phyloP scores from a whole-genome alignment of 2,113 vertebrate species.

The Heptranchias perlo region DNA sequence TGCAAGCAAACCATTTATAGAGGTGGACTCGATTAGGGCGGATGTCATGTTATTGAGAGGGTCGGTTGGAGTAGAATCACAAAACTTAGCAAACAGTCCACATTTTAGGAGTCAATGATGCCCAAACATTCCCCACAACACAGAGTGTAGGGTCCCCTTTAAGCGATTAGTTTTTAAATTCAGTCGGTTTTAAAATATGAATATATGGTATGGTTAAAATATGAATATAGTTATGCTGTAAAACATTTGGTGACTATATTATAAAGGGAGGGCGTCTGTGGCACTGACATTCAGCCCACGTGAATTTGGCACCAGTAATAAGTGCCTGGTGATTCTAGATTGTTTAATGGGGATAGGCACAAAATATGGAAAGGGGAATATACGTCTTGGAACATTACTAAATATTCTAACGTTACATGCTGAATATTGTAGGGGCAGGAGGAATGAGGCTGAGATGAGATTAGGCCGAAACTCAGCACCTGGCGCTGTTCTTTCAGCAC shows the following conservation, averaged over 20 bases:
- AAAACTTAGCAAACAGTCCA: not conserved
- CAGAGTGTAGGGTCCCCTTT: not conserved
- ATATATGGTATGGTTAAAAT: too few species aligned
- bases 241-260: not conserved
- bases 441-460: not conserved
- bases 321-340: not conserved
- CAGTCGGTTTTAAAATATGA: not conserved
- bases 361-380: not conserved
- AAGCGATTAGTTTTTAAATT: not conserved
- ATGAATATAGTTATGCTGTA: not conserved
- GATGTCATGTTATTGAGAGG: not conserved
- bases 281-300: not conserved
- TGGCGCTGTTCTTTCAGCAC: constrained; percentile 69
- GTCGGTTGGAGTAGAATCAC: not conserved
- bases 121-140: not conserved
- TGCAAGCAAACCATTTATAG: not conserved
- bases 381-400: not conserved
- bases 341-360: not conserved
- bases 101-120: not conserved
- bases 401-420: not conserved
- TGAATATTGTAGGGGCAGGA: not conserved
- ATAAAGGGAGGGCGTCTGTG: too few species aligned
- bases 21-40: not conserved
- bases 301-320: not conserved
- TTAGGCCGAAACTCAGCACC: not conserved